Percentiles rank a stretch among this genome's conserved stretches.
These are phyloP conservation scores for Peromyscus attwateri DNA, from an alignment of 2,797 vertebrate species.

Conservation along the genomic window DNA sequence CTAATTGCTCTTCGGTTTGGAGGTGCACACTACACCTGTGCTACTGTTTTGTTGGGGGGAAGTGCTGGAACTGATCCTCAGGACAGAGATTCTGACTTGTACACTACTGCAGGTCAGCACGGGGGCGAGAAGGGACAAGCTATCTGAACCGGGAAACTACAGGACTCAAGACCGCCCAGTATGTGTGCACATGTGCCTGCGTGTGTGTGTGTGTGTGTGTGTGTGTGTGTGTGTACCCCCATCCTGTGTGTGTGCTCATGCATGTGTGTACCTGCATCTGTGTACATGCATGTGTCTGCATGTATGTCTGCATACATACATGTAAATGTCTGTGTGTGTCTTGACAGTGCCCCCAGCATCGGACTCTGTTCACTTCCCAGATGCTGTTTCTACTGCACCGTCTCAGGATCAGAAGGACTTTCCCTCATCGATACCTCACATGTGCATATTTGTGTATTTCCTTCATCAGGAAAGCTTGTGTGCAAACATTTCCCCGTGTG, in stretches of 20 bases:
- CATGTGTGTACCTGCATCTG: too few relatives aligned
- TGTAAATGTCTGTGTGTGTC: neutral
- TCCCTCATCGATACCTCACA: neutral
- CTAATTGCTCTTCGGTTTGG: constrained; percentile 39
- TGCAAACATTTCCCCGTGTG: neutral
- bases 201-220: too few relatives aligned
- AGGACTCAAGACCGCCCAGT: too few relatives aligned
- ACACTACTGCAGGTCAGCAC: neutral
- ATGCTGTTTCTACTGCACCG: neutral
- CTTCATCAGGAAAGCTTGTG: neutral
- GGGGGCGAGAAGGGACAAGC: neutral
- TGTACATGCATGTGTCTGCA: neutral
- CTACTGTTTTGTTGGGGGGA: neutral
- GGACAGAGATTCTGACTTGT: neutral
- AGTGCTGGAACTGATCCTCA: neutral
- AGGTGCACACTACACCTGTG: neutral
- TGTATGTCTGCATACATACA: neutral
- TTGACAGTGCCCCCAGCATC: neutral
- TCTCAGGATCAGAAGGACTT: neutral
- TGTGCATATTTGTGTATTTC: neutral
- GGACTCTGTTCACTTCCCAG: neutral
- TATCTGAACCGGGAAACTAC: neutral
- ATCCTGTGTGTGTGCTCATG: too few relatives aligned
- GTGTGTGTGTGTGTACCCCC: too few relatives aligned
- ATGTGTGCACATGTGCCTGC: accelerated